Base-by-base conservation (phyloP, 2,113 vertebrate species). In the Pycnonotus jocosus region DNA sequence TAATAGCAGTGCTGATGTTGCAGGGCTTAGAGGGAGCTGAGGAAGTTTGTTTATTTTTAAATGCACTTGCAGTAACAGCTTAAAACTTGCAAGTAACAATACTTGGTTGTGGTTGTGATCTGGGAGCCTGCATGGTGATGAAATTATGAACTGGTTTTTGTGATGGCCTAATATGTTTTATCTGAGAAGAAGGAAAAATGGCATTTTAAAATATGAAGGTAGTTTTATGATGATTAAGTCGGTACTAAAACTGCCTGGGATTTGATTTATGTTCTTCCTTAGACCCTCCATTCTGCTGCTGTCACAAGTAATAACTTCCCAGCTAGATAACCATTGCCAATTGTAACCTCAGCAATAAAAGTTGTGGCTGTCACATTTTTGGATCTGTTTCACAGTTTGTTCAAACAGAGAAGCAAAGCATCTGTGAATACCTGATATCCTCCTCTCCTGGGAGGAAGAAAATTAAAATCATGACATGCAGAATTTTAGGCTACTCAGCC, bases 261-360 rank as follows among this genome's bases (percentile, higher is more conserved):
- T 86, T 81, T 95, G 91, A 92, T 96, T 95, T 83, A 82, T 77
- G 28, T 76, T 94, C 89, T 91, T 94, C 78, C 68, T 82, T 73
- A 69, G 77, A 91, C 31, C 22, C 44, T 95, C 58, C 22, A 37
- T 91, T 96, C 62, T 88, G 74, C 73, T 95, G 65, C 81, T 97
- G 91, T 95, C 91, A 94, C 58, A 87, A 81, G 66, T 91, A 92
- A 80, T 94, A 76, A 85, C 79, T 95, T 95, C 27, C 78, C 86
- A 95, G 86, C 78, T 37, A 85, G 87, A 85, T 84, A 91, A 87
- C 70, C 50, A 80, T 15, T 95, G 91, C 91, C 71, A 80, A 11
- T 21, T 31, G 94, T 72, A 82, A 86, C 81, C 78, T 91, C 93
- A 70, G 91, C 91, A 82, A 31, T 91, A 81, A 79, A 87, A 91